phyloP scores from a whole-genome alignment of 2,113 vertebrate species.

The Sprattus sprattus region DNA sequence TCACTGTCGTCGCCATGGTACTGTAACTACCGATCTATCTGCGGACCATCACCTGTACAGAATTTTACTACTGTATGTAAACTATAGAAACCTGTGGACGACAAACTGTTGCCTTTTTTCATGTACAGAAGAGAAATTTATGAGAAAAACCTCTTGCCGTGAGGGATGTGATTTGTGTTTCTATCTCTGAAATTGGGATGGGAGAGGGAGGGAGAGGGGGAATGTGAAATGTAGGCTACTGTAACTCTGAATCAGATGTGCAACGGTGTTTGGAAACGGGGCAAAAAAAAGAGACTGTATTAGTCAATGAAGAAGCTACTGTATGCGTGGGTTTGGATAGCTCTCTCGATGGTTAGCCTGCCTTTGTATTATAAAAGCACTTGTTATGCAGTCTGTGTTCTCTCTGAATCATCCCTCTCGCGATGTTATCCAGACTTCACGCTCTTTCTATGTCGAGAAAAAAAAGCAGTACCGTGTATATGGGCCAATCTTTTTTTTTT shows the following conservation, averaged over 20 bases:
- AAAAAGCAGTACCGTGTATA: constrained; percentile 86
- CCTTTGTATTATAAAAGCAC: constrained; percentile 87
- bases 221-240: constrained; percentile 88
- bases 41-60: constrained; percentile 89
- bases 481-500: constrained; percentile 86
- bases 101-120: constrained; percentile 94
- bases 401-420: constrained; percentile 83
- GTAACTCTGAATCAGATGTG: constrained; percentile 89
- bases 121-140: constrained; percentile 99
- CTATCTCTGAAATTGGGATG: constrained; percentile 79
- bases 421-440: constrained; percentile 84
- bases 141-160: constrained; percentile 84
- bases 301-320: constrained; percentile 76
- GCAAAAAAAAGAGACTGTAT: constrained; percentile 84
- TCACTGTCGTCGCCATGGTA: constrained; percentile 94
- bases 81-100: constrained; percentile 87
- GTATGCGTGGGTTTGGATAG: constrained; percentile 76
- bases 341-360: constrained; percentile 86
- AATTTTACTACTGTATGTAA: constrained; percentile 80
- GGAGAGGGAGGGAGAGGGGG: constrained; percentile 64
- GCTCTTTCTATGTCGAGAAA: constrained; percentile 87
- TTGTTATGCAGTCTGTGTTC: constrained; percentile 87
- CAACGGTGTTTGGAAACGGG: constrained; percentile 69
- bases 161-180: constrained; percentile 96
- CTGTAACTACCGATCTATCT: constrained; percentile 75